A percentile compares a stretch with the other conserved stretches of the same genome.
These are phyloP conservation scores for Poecile atricapillus DNA, from an alignment of 2,113 vertebrate genomes.

Conservation along the genomic window DNA sequence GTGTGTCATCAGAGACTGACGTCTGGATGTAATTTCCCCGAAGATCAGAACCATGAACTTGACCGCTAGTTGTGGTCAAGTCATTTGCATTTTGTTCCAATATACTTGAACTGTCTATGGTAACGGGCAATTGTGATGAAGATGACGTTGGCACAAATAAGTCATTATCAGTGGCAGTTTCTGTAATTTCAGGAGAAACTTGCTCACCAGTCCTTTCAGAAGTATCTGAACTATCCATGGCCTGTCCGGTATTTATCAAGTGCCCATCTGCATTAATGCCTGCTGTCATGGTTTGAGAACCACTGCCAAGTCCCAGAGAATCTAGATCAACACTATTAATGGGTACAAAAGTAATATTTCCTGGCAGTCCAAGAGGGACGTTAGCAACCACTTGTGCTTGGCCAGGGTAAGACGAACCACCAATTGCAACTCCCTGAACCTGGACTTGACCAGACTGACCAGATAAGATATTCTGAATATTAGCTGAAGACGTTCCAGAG, in stretches of 20 bases:
- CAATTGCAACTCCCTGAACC: slow-evolving; percentile 93
- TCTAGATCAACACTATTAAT: slow-evolving; percentile 98
- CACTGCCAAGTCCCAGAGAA: slow-evolving; percentile 91
- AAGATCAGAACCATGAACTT: slow-evolving; percentile 85
- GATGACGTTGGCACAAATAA: slow-evolving; percentile 96
- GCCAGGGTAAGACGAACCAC: slow-evolving; percentile 90
- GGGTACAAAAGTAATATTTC: slow-evolving; percentile 99
- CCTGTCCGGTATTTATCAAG: slow-evolving; percentile 89
- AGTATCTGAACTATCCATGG: slow-evolving; percentile 85
- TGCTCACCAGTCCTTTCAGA: slow-evolving; percentile 88
- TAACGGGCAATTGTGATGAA: slow-evolving; percentile 88
- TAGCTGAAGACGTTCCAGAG: slow-evolving; percentile 83
- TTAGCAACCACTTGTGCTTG: slow-evolving; percentile 97
- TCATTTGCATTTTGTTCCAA: slow-evolving; percentile 86
- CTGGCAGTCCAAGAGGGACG: slow-evolving; percentile 94
- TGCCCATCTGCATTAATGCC: slow-evolving; percentile 96
- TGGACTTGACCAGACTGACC: slow-evolving; percentile 89
- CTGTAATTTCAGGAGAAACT: slow-evolving; percentile 88
- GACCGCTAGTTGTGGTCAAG: slow-evolving; percentile 79
- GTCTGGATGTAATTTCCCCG: slow-evolving; percentile 89
- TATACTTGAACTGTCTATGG: slow-evolving; percentile 86
- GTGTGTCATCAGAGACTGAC: slow-evolving; percentile 83
- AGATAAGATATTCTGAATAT: slow-evolving; percentile 94
- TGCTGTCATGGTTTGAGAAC: slow-evolving; percentile 96
- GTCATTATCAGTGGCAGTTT: slow-evolving; percentile 87